Conservation (phyloP, 2,797 vertebrate genomes). For the Intellagama lesueurii region DNA sequence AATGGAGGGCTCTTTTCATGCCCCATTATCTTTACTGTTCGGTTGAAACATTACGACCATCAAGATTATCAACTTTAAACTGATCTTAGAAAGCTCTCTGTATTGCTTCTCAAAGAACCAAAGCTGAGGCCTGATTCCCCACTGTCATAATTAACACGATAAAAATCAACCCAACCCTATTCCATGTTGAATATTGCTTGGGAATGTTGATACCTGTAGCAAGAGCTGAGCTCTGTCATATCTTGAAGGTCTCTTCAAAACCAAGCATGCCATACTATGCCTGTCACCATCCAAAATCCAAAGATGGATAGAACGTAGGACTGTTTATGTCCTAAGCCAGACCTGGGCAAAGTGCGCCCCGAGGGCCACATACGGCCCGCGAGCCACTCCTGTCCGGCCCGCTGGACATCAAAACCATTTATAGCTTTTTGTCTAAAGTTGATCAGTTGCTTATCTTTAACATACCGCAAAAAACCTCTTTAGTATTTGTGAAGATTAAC, state of each 20-base stretch:
- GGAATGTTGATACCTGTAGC: neutral
- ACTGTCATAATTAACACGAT: neutral
- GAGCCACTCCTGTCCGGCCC: no score
- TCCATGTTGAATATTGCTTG: neutral
- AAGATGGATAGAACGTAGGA: no score
- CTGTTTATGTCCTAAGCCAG: neutral
- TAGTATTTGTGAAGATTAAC: no score
- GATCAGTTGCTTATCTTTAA: no score
- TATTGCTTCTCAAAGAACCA: slow-evolving; percentile 36
- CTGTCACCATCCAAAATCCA: no score
- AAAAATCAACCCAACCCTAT: neutral
- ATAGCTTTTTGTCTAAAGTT: no score
- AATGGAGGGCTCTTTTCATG: slow-evolving; percentile 57
- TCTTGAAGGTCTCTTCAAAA: neutral
- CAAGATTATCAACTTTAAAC: slow-evolving; percentile 40
- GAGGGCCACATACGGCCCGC: no score
- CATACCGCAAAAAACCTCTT: no score
- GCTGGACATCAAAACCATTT: no score
- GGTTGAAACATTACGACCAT: slow-evolving; percentile 59
- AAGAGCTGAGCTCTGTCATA: neutral
- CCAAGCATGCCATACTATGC: no score
- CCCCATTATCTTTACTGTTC: slow-evolving; percentile 63
- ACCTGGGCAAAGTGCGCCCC: no score
- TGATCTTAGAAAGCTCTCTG: slow-evolving; percentile 53
- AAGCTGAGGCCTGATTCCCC: neutral